phyloP scores from a whole-genome alignment of 2,888 invertebrate species.

The Cylindroiulus punctatus region DNA sequence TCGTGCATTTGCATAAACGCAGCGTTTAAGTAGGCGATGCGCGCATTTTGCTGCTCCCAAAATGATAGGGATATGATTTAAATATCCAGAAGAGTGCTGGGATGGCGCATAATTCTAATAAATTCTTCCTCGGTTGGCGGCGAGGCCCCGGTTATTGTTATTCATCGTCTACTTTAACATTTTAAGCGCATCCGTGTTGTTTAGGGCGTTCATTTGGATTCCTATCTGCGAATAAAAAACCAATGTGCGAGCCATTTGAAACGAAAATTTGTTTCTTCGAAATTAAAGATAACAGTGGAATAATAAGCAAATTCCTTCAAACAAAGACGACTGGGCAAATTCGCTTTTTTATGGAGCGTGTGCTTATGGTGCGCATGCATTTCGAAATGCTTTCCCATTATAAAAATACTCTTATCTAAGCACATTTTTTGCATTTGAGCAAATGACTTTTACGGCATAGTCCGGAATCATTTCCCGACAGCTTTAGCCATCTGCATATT shows the following conservation, averaged over 20 bases:
- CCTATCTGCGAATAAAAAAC: conserved; percentile 11
- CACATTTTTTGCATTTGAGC: background rate
- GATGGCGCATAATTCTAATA: background rate
- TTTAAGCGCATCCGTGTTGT: background rate
- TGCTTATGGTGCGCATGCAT: background rate
- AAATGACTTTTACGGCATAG: background rate
- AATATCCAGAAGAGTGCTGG: conserved; percentile 16
- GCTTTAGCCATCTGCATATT: background rate
- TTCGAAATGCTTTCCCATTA: background rate
- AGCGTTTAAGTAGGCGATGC: background rate
- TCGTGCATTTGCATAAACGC: background rate
- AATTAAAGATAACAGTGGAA: conserved; percentile 2
- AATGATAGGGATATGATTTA: conserved; percentile 22
- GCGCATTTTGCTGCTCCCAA: conserved; percentile 3
- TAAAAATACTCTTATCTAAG: background rate
- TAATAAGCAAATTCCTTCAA: background rate
- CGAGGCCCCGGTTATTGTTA: background rate
- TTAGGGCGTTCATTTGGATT: background rate
- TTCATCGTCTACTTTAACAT: conserved; percentile 17
- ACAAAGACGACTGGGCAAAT: background rate
- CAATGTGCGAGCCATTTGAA: background rate
- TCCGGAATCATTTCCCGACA: background rate
- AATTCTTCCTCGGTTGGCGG: background rate
- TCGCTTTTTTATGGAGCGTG: background rate
- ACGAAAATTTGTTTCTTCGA: background rate